Base-by-base conservation (phyloP, 2,888 invertebrate genomes). In the Pristionchus japonicus region DNA sequence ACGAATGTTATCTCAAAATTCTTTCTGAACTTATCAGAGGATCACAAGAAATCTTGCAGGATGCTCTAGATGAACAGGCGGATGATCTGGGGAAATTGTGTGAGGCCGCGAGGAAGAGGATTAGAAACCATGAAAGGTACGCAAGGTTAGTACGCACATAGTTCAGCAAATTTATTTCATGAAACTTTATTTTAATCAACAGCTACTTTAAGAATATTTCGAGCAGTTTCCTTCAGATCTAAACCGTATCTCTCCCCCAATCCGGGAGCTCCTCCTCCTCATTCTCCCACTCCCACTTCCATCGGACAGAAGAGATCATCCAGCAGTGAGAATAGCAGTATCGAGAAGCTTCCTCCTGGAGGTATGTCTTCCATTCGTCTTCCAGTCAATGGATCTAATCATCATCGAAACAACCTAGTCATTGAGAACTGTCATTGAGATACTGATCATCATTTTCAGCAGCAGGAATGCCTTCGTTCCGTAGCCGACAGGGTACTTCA, bases 11-110 rank as follows among this genome's bases (percentile, higher is more conserved):
- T n/a, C n/a, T n/a, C n/a, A n/a, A n/a, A n/a, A n/a, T n/a, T n/a
- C n/a, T n/a, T n/a, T n/a, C n/a, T n/a, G n/a, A n/a, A n/a, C n/a
- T n/a, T n/a, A n/a, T n/a, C n/a, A 57, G 7, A 20, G 17, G n/a
- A 57, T 64, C 4, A 27, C 31, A 64, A 27, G 31, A 4, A 27
- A 64, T 11, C 1, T 52, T 52, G 0, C 2, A 86, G 86, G 86
- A 86, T 31, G 86, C 86, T 31, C 37, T 86, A 23, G 86, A 86
- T 34, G 86, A 86, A 27, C 67, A 86, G 17, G 86, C 67, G 31
- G 86, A 86, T 40, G 86, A 86, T 34, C 27, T 86, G 70, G 86
- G 86, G 3, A 86, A 70, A 34, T 57, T 86, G 86, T 86, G 86
- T 70, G 86, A 86, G 27, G 86, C 34, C 27, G 86, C 86, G 64